Base-by-base conservation (phyloP, 92 coral and sea anemone species). In the Phenganax subtilis region DNA sequence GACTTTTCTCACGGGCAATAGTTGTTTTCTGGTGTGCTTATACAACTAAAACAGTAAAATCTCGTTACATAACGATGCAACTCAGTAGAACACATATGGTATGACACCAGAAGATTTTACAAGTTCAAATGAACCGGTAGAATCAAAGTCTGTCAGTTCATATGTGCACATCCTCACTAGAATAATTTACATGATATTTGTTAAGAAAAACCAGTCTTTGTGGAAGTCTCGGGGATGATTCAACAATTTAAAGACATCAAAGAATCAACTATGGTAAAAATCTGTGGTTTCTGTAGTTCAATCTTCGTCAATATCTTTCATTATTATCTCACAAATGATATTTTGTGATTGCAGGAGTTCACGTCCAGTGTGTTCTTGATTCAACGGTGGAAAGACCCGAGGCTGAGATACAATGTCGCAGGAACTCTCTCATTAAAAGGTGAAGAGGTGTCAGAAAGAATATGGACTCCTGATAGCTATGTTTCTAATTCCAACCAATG, bases 391-490 rank as follows among this genome's bases (percentile, higher is more conserved):
- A 85, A 75, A 2, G 98, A 94, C 62, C 91, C 87, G 37, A 89
- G 98, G 28, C 87, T 94, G 10, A 94, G 90, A 28, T 97, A 94
- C 56, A 82, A 85, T 12, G 75, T 73, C 54, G 82, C 78, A 27
- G 97, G 94, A 6, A 86, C 90, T 8, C 90, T 94, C 10, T 86
- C 97, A 6, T 73, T 94, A 72, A 88, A 90, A 8, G 93, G 90
- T 30, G 87, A 91, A 28, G 90, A 93, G 65, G 98, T 94, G 0
- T 64, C 79, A 72, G 81, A 94, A 3, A 84, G 86, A 29, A 90
- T 94, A 12, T 94, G 98, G 98, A 75, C 89, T 14, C 98, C 98
- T 8, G 97, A 94, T 83, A 90, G 90, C 10, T 94, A 94, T 79
- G 86, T 94, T 56, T 91, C 90, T 53, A 94, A 94, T 77, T 92